Evolutionary conservation across 2,888 invertebrate genomes (phyloP).

Genomic region (Bhutanitis thaidina): DNA sequence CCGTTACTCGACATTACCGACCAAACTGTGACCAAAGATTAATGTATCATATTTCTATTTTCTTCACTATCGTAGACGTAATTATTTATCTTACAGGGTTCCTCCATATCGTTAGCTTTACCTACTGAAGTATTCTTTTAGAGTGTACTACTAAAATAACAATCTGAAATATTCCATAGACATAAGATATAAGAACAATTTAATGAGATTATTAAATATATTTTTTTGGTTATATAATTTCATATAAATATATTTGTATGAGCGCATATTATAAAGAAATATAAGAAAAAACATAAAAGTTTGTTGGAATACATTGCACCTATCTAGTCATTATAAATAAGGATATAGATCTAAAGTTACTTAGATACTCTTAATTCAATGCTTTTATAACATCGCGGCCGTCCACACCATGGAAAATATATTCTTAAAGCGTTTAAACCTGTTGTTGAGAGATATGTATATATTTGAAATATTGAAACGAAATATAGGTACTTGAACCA

Average conservation of each 20-base stretch:
- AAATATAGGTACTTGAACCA: no score
- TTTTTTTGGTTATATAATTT: conserved; percentile 32
- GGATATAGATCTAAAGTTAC: conserved; percentile 1
- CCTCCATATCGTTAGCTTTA: conserved; percentile 79
- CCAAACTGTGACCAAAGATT: conserved; percentile 66
- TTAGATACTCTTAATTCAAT: conserved; percentile 28
- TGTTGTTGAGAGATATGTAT: not conserved
- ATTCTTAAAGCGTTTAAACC: conserved; percentile 1
- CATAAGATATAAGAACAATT: conserved; percentile 51
- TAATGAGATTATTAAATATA: conserved; percentile 44
- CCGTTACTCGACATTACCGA: conserved; percentile 55
- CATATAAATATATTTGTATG: conserved; percentile 24
- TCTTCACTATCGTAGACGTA: conserved; percentile 59
- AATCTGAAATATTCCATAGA: conserved; percentile 70
- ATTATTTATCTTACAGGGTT: conserved; percentile 76
- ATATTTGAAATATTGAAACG: no score
- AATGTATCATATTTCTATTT: conserved; percentile 62
- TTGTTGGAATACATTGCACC: conserved; percentile 24
- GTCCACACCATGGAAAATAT: conserved; percentile 38
- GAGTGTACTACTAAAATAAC: conserved; percentile 56
- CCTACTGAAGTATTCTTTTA: conserved; percentile 74
- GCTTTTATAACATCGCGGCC: conserved; percentile 48
- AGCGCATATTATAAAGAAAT: conserved; percentile 20
- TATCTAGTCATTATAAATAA: conserved; percentile 22
- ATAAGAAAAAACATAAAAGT: conserved; percentile 18